phyloP scores from a whole-genome alignment of 2,888 invertebrate species.

The Pheosia tremula region DNA sequence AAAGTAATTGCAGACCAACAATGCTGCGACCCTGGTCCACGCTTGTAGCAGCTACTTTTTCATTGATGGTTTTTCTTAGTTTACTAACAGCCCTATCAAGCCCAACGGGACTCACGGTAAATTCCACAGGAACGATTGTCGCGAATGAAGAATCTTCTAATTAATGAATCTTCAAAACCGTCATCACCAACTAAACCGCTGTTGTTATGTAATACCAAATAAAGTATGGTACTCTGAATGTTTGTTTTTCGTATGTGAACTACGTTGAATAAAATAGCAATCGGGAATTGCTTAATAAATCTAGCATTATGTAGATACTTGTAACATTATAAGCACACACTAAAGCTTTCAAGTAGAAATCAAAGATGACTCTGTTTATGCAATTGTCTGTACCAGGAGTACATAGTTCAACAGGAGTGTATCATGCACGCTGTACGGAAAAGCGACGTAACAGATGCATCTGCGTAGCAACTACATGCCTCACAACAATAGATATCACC shows the following conservation, averaged over 20 bases:
- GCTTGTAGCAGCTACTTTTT: not conserved
- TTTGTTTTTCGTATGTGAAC: not conserved
- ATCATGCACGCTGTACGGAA: not conserved
- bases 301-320: too few species aligned
- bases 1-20: too few species aligned
- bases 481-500: slow-evolving; percentile 14
- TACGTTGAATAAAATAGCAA: too few species aligned
- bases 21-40: too few species aligned
- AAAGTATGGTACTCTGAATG: not conserved
- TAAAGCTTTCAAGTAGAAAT: not conserved
- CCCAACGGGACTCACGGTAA: not conserved
- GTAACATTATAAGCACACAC: too few species aligned
- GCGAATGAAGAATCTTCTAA: not conserved
- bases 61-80: not conserved
- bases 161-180: not conserved
- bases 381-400: not conserved
- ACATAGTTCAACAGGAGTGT: not conserved
- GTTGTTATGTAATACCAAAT: not conserved
- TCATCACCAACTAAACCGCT: not conserved
- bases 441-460: not conserved
- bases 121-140: not conserved
- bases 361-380: not conserved
- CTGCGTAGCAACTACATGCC: not conserved
- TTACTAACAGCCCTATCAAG: not conserved
- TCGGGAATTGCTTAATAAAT: too few species aligned